Evolutionary conservation across 2,797 vertebrate species (phyloP), one percentile per base, ranked within the genome.

Genomic region (Lycodopsis pacificus): DNA sequence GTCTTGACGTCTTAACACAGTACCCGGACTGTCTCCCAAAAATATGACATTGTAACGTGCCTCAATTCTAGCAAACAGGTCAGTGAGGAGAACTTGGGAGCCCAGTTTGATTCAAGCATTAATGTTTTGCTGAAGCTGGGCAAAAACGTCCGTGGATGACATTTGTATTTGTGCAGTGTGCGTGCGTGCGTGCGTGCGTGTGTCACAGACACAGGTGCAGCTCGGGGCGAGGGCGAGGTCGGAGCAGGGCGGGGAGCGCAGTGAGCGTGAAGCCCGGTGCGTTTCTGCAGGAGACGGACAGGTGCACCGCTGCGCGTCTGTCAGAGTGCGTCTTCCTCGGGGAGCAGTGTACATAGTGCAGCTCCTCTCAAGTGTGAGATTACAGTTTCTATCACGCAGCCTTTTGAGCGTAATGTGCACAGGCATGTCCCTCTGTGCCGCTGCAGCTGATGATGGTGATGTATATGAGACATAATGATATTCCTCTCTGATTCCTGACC

Each of bases 321-420:
- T 89, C 83, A 83, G 72, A 25, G 62, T 48, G 72, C 3, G 73
- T 83, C 57, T 68, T 80, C 85, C 82, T 86, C 77, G 22, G 65
- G 81, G 76, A 79, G 53, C 63, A 14, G 58, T 54, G 65, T 58
- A 65, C 86, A 94, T 92, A 91, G 69, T 92, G 82, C 87, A 75
- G 81, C 85, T 93, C 87, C 84, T 88, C 82, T 91, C 79, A 68
- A 80, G 82, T 94, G 93, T 93, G 91, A 93, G 86, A 94, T 93
- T 93, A 95, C 93, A 91, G 92, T 95, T 95, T 94, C 93, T 92
- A 86, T 91, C 92, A 90, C 65, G 84, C 85, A 87, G 84, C 86
- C 51, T 82, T 77, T 86, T 81, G 56, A 40, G 63, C 44, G 7
- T 83, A 83, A 90, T 92, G 77, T 64, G 89, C 79, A 42, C 67